A percentile compares a stretch with the other conserved stretches of the same genome.
Evolutionary conservation across 2,113 vertebrate species (phyloP).

Genomic region (Cichladusa arquata): DNA sequence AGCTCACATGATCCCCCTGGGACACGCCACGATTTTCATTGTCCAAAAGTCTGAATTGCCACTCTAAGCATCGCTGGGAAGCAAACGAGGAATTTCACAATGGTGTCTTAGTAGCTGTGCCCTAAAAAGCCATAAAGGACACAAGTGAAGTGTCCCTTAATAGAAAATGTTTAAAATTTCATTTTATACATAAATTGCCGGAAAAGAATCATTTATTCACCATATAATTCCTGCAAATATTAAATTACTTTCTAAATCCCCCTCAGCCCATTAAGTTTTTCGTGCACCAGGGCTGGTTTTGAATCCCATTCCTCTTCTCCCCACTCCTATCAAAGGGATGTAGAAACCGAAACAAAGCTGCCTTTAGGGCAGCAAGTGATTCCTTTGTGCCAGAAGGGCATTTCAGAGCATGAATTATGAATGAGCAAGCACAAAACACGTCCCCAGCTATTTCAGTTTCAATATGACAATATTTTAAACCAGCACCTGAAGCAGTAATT

Average conservation of each 20-base stretch:
- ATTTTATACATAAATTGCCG: neutral
- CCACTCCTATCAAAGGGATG: neutral
- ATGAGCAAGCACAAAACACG: neutral
- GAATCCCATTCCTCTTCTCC: neutral
- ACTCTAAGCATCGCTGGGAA: neutral
- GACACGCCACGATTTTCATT: neutral
- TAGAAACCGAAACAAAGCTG: neutral
- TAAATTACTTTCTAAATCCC: neutral
- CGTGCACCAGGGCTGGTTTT: neutral
- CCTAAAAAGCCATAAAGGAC: neutral
- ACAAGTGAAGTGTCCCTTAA: neutral
- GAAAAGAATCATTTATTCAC: neutral
- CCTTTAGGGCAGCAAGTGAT: neutral
- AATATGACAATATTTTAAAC: neutral
- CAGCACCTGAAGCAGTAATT: constrained; percentile 6
- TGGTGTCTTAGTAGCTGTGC: neutral
- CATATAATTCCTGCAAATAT: neutral
- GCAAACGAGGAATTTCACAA: neutral
- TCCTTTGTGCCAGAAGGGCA: neutral
- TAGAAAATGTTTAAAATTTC: neutral
- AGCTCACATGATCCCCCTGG: neutral
- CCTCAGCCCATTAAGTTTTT: neutral
- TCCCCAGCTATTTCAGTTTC: neutral
- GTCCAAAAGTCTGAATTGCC: neutral
- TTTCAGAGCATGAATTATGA: neutral